Conservation (phyloP, 2,797 vertebrate species). For the Galago senegalensis region DNA sequence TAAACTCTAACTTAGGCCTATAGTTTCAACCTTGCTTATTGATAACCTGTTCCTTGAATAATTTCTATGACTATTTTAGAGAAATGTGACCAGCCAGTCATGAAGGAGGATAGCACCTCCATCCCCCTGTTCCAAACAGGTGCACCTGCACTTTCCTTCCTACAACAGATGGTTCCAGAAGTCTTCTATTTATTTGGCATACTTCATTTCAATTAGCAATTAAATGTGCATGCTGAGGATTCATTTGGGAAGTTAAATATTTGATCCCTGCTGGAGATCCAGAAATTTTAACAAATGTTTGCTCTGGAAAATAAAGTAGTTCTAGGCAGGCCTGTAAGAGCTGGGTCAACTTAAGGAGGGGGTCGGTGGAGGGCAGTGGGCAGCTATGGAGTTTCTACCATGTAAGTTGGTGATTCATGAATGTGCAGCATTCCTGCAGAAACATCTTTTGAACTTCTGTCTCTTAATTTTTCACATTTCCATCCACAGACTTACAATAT, state of each 20-base stretch:
- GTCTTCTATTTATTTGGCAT: neutral
- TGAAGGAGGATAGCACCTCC: fast-evolving
- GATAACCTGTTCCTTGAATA: neutral
- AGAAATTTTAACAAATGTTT: conserved; percentile 1
- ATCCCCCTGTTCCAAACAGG: fast-evolving
- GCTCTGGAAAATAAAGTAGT: neutral
- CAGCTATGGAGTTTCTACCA: too few species aligned
- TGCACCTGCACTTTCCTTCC: neutral
- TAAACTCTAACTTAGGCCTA: neutral
- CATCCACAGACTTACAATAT: neutral
- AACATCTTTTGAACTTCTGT: neutral
- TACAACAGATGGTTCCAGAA: neutral
- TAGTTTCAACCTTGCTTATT: neutral
- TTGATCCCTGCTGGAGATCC: neutral
- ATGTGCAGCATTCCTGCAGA: too few species aligned
- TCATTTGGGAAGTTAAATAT: conserved; percentile 34
- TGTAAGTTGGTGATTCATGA: too few species aligned
- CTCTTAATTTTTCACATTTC: neutral
- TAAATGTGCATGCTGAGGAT: neutral
- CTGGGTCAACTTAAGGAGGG: too few species aligned
- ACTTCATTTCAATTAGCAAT: neutral
- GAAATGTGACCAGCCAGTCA: neutral
- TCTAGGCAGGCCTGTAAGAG: neutral
- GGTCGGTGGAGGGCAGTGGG: too few species aligned
- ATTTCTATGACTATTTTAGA: neutral